A percentile compares a stretch with the other conserved stretches of the same genome.
Evolutionary conservation across 2,888 invertebrate genomes (phyloP).

Genomic region (Platynereis dumerilii): DNA sequence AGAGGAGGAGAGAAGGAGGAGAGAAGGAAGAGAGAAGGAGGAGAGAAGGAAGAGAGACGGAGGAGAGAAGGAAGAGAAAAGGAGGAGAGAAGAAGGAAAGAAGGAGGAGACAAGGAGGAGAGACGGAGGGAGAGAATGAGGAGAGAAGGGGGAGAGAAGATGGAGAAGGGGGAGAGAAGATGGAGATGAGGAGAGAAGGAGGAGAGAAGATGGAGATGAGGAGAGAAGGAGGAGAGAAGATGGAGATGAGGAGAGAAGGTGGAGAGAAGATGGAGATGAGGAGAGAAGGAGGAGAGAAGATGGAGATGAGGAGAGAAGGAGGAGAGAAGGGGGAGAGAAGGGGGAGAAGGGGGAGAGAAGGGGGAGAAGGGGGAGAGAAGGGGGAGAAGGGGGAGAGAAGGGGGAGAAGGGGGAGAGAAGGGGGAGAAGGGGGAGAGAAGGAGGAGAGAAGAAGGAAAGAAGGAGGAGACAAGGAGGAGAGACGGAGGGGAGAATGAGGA

Average conservation of each 20-base stretch:
- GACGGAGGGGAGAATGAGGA: neutral
- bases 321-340: neutral
- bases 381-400: neutral
- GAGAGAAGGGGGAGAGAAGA: slow-evolving; percentile 4
- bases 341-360: neutral
- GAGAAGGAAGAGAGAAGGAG: neutral
- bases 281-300: no score
- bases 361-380: neutral
- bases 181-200: neutral
- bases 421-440: neutral
- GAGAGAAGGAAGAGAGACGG: neutral
- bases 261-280: no score
- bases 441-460: neutral
- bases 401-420: neutral
- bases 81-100: neutral
- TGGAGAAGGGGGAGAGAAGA: neutral
- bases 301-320: no score
- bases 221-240: neutral
- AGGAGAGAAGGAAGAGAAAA: neutral
- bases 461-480: neutral
- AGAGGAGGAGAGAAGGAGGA: neutral
- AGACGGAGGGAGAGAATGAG: neutral
- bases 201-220: neutral
- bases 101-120: neutral
- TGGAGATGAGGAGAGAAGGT: no score